Evolutionary conservation across 1,140 invertebrate genomes (phyloP).

Genomic region (Drosophila ananassae): DNA sequence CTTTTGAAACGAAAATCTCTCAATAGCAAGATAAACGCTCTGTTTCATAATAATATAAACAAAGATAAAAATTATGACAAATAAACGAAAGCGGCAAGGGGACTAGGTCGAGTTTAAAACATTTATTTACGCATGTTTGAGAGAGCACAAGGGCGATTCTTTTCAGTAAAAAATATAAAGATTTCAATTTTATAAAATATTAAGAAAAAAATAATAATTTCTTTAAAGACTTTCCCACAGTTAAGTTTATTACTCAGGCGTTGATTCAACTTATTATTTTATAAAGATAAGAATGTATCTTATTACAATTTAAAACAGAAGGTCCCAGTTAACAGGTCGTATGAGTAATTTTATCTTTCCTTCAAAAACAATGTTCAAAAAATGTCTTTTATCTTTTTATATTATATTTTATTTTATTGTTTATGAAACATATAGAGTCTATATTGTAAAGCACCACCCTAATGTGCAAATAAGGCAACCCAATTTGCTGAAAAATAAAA

Average conservation of each 20-base stretch:
- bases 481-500: slow-evolving; percentile 42
- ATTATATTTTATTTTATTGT: background rate
- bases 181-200: background rate
- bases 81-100: slow-evolving; percentile 23
- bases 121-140: background rate
- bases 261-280: too few relatives aligned
- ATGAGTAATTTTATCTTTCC: background rate
- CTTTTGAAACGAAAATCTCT: slow-evolving; percentile 54
- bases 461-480: slow-evolving; percentile 5
- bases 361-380: background rate
- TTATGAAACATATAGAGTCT: background rate
- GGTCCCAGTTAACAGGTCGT: background rate
- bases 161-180: background rate
- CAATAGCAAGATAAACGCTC: slow-evolving; percentile 49
- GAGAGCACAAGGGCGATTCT: background rate
- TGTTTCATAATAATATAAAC: slow-evolving; percentile 61
- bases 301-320: background rate
- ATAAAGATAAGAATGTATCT: too few relatives aligned
- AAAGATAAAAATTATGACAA: slow-evolving; percentile 61
- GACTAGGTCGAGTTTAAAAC: slow-evolving; percentile 3
- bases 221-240: background rate
- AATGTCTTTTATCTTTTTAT: background rate
- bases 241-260: too few relatives aligned
- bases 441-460: background rate
- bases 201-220: background rate